phyloP scores from a whole-genome alignment of 2,113 vertebrate genomes.

The Tapirus terrestris region DNA sequence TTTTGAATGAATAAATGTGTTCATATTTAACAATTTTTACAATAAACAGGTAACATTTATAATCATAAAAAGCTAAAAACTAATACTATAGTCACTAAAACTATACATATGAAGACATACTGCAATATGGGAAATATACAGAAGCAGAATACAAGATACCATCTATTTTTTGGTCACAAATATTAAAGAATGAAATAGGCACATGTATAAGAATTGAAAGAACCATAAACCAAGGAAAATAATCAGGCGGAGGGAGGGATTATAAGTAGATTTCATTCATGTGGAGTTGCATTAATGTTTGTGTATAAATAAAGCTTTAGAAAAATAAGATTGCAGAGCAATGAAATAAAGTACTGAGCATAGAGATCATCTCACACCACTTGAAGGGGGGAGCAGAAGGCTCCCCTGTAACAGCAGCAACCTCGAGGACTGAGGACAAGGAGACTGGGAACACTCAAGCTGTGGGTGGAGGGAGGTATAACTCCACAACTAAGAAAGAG shows the following conservation, averaged over 20 bases:
- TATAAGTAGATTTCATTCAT: slow-evolving; percentile 12
- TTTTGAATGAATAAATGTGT: slow-evolving; percentile 19
- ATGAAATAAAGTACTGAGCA: background rate
- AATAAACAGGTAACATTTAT: background rate
- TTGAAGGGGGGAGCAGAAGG: background rate
- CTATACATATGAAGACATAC: background rate
- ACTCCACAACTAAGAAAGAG: background rate
- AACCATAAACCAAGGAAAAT: slow-evolving; percentile 2
- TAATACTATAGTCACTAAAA: background rate
- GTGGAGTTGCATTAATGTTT: background rate
- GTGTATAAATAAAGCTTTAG: background rate
- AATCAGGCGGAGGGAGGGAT: background rate
- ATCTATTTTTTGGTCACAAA: background rate
- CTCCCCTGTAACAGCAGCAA: background rate
- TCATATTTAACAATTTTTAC: background rate
- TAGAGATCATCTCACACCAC: background rate
- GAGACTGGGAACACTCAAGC: background rate
- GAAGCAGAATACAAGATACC: background rate
- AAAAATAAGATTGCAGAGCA: background rate
- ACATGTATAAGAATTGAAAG: background rate
- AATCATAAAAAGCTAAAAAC: slow-evolving; percentile 23
- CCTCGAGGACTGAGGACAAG: background rate
- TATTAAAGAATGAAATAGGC: slow-evolving; percentile 11
- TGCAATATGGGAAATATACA: background rate
- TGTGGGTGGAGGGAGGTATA: background rate